Evolutionary conservation across 2,888 invertebrate genomes (phyloP), one percentile per base, ranked within the genome.

Genomic region (Pyrrhia umbra): DNA sequence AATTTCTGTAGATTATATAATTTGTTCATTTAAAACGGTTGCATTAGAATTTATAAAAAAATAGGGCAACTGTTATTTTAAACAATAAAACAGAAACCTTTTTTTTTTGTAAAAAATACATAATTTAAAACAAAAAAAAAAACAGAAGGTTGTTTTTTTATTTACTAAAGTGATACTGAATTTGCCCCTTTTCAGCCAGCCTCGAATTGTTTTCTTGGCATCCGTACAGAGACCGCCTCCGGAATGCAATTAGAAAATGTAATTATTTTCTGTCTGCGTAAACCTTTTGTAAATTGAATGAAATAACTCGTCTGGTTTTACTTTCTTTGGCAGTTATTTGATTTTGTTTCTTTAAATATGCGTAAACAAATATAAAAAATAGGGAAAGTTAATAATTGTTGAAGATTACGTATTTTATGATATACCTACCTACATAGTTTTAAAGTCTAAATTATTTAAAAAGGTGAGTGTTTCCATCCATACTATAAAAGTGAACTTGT

Each of bases 171-270:
- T 3, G n/a, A 9, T 23, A 15, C 13, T 34, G 49, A 23, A 30
- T 58, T 37, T 20, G 42, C 25, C 60, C 25, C 20, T 21, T 58
- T 40, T n/a, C 39, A 51, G 18, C 13, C 13, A 15, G 43, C 16
- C 42, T 6, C 37, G 27, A 42, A 21, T 23, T 42, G 47, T 30
- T 61, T 47, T 47, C 61, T 60, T 42, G 47, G 61, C 61, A 52
- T 52, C 47, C n/a, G 47, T 37, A 52, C 42, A 67, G 34, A 42
- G 30, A 40, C 42, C 47, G 68, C 52, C 45, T 40, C 34, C 18
- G 69, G 69, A 68, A 68, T 51, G 70, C 46, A 68, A 63, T 68
- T 69, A 68, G 40, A 69, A 63, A 68, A 63, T 42, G 46, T 69
- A 63, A 68, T 69, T 69, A 68, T 63, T 43, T 63, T 51, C 50